phyloP scores from a whole-genome alignment of 2,888 invertebrate genomes.

The Pyrrhosoma nymphula region DNA sequence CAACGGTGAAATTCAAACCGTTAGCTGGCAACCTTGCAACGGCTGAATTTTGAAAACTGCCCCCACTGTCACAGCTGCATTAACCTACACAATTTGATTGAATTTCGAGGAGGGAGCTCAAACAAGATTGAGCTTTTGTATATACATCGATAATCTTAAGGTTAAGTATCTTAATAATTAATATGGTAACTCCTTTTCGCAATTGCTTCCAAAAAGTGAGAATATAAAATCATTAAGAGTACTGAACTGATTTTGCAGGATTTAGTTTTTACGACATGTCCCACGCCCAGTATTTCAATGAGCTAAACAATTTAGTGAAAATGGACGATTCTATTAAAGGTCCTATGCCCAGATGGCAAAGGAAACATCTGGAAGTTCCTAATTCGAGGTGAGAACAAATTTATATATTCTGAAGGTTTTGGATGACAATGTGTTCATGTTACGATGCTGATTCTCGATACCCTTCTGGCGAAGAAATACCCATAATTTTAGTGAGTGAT shows the following conservation, averaged over 20 bases:
- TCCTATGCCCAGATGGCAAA: conserved; percentile 89
- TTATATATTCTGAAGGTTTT: no score
- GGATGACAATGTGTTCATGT: no score
- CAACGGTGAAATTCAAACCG: not conserved
- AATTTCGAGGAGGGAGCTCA: not conserved
- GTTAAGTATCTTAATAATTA: not conserved
- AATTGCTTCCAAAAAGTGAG: not conserved
- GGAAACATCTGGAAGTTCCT: conserved; percentile 83
- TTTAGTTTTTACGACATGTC: not conserved
- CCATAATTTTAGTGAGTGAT: no score
- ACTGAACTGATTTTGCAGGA: not conserved
- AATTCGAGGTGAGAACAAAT: conserved; percentile 76
- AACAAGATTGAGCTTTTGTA: not conserved
- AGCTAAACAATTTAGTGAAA: conserved; percentile 87
- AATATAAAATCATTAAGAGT: not conserved
- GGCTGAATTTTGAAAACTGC: conserved; percentile 40
- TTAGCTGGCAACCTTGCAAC: not conserved
- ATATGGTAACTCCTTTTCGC: not conserved
- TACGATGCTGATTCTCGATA: no score
- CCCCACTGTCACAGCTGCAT: no score
- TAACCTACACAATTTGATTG: not conserved
- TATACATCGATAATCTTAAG: not conserved
- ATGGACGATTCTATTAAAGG: conserved; percentile 91
- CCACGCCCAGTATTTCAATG: conserved; percentile 80
- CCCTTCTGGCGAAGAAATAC: no score